Evolutionary conservation across 2,888 invertebrate species (phyloP), one percentile per base, ranked within the genome.

Genomic region (Thereva unica): DNA sequence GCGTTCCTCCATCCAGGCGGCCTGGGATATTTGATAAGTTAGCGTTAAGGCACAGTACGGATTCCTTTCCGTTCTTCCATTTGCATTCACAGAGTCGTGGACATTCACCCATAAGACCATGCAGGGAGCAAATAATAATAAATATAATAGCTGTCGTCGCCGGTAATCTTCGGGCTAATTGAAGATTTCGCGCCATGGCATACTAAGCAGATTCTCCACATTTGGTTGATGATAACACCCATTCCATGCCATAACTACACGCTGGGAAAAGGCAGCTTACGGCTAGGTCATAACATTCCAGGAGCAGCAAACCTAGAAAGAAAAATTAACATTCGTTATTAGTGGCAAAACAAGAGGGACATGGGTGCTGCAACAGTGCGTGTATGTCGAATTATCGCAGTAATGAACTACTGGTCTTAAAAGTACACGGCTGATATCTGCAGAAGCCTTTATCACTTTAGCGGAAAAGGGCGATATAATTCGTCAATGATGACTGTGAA

Each of bases 31-130:
- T 84, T 73, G 87, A 85, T 74, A 92, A 85, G 77, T 89, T 90
- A 69, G 89, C 89, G 78, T 87, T 88, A 74, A 86, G 85, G 82
- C 93, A 93, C 74, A 90, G 83, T 67, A 91, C 92, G 57, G 91
- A 89, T 82, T 92, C 92, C 80, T 93, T 93, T 75, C 92, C 92
- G 77, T 88, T 89, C 79, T 90, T 90, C 93, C 93, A 93, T 82
- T 92, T 92, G 84, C 93, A 93, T 81, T 92, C 91, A 82, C 93
- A 93, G 74, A 87, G 84, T 70, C 85, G 84, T 63, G 90, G 90
- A 78, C 91, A 91, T 74, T 88, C 88, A 76, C 87, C 86, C 71
- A 82, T 75, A 38, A 74, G 78, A 72, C 71, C 77, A 76, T 75
- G 83, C 81, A 74, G 56, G 35, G 83, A 83, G 71, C 75, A 72